Evolutionary conservation across 1,140 invertebrate genomes (phyloP).

Genomic region (Drosophila malerkotliana): DNA sequence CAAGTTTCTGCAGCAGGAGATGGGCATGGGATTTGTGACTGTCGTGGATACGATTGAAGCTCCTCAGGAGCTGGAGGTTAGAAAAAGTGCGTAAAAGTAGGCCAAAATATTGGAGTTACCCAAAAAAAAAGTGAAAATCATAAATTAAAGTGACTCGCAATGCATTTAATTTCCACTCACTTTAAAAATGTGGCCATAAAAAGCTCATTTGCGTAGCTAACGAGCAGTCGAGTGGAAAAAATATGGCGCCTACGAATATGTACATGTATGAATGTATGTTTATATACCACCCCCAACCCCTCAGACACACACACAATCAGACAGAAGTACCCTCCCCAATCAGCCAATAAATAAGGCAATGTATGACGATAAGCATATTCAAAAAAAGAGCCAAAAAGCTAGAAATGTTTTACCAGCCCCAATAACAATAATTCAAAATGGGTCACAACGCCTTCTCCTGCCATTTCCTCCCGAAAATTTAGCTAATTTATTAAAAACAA

Average conservation of each 20-base stretch:
- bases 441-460: neutral
- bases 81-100: neutral
- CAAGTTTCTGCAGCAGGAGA: conserved; percentile 13
- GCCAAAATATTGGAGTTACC: neutral
- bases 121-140: neutral
- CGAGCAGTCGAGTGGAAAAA: conserved; percentile 56
- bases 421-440: conserved; percentile 74
- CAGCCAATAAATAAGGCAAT: conserved; percentile 74
- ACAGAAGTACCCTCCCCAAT: conserved; percentile 37
- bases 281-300: conserved; percentile 30
- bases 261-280: neutral
- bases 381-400: conserved; percentile 31
- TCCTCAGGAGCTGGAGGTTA: neutral
- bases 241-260: conserved; percentile 18
- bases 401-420: conserved; percentile 25
- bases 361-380: conserved; percentile 67
- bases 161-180: conserved; percentile 19
- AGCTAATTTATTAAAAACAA: conserved; percentile 71
- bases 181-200: conserved; percentile 57
- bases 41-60: neutral
- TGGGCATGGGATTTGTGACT: conserved; percentile 33
- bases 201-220: conserved; percentile 66
- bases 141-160: conserved; percentile 10
- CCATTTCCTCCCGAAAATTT: conserved; percentile 22
- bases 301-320: neutral